phyloP scores from a whole-genome alignment of 1,140 invertebrate species.

The Dreissena rostriformis region DNA sequence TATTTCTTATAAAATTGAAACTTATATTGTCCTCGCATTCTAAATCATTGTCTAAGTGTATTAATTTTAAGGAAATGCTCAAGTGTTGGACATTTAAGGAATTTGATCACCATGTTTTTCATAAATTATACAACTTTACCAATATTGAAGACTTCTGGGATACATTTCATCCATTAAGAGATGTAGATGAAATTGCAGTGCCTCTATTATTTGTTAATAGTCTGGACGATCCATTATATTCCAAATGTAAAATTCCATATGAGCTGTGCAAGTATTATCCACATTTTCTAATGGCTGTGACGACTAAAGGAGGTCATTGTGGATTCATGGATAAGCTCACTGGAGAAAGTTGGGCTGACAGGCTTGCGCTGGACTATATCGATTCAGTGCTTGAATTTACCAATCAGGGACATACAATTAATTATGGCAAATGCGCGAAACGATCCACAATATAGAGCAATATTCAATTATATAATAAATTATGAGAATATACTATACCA shows the following conservation, averaged over 20 bases:
- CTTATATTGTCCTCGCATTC: constrained; percentile 63
- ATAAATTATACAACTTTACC: constrained; percentile 64
- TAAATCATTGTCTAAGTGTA: constrained; percentile 57
- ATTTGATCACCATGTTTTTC: constrained; percentile 67
- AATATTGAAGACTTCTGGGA: constrained; percentile 76
- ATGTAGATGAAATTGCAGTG: constrained; percentile 76
- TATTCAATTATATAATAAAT: too few species aligned
- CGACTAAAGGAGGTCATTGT: constrained; percentile 74
- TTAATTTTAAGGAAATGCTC: constrained; percentile 62
- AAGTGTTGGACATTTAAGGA: constrained; percentile 58
- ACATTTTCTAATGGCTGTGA: constrained; percentile 71
- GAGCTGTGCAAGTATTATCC: constrained; percentile 75
- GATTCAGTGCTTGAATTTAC: constrained; percentile 71
- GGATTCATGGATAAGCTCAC: constrained; percentile 69
- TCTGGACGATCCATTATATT: constrained; percentile 74
- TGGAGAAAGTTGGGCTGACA: constrained; percentile 68
- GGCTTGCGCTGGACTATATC: constrained; percentile 67
- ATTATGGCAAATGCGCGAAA: constrained; percentile 59
- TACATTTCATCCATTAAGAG: constrained; percentile 73
- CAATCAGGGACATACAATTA: constrained; percentile 63
- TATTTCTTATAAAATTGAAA: constrained; percentile 63
- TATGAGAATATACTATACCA: too few species aligned
- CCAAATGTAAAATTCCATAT: constrained; percentile 69
- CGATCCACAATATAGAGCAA: constrained; percentile 58
- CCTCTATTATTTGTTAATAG: constrained; percentile 76